phyloP scores from a whole-genome alignment of 2,113 vertebrate genomes.

The Electrona antarctica region DNA sequence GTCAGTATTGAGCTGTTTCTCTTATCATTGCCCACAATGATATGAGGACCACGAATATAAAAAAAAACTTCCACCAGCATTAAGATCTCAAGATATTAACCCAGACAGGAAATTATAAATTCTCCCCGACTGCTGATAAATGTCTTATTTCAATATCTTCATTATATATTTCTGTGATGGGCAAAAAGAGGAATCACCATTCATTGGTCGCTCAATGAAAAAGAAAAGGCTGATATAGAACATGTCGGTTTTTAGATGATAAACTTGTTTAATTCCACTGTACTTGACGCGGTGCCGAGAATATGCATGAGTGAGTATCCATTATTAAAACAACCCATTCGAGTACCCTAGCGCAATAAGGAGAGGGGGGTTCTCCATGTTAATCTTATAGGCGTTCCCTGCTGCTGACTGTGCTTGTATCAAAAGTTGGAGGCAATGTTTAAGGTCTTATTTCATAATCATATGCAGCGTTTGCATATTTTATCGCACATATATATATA shows the following conservation, averaged over 20 bases:
- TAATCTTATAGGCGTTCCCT: slow-evolving; percentile 62
- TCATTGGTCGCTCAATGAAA: slow-evolving; percentile 38
- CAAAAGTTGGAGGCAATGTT: slow-evolving; percentile 53
- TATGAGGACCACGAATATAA: not conserved
- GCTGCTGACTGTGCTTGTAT: slow-evolving; percentile 60
- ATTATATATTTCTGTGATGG: slow-evolving; percentile 23
- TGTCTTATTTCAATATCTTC: slow-evolving; percentile 48
- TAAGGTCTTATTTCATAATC: slow-evolving; percentile 62
- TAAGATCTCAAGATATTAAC: slow-evolving; percentile 47
- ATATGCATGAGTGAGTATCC: slow-evolving; percentile 73
- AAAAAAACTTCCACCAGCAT: slow-evolving; percentile 16
- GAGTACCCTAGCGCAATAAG: slow-evolving; percentile 57
- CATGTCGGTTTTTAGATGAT: slow-evolving; percentile 68
- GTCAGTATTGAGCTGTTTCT: slow-evolving; percentile 10
- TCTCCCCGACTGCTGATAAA: slow-evolving; percentile 52
- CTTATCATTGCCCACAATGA: slow-evolving; percentile 3
- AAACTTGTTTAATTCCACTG: slow-evolving; percentile 72
- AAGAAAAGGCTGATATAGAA: slow-evolving; percentile 45
- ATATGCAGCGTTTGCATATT: slow-evolving; percentile 58
- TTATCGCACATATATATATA: slow-evolving; percentile 23
- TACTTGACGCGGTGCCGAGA: slow-evolving; percentile 60
- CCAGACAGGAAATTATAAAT: slow-evolving; percentile 53
- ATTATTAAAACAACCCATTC: slow-evolving; percentile 73
- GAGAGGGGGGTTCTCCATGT: slow-evolving; percentile 49
- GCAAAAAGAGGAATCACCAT: slow-evolving; percentile 37